phyloP scores from a whole-genome alignment of 2,888 invertebrate genomes.

The Drosophila fulvimacula region DNA sequence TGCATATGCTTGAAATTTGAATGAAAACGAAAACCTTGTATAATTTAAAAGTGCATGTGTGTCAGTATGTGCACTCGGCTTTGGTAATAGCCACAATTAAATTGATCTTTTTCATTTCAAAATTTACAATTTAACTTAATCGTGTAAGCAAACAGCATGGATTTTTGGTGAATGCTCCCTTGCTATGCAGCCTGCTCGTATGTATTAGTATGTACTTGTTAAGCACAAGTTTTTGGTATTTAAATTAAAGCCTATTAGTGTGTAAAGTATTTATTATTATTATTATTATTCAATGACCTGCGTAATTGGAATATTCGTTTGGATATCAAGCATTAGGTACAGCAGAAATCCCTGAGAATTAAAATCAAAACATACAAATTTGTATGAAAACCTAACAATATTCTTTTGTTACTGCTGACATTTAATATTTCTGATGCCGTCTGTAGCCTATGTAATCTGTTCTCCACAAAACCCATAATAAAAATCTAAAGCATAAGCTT shows the following conservation, averaged over 20 bases:
- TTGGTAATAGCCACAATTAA: slow-evolving; percentile 23
- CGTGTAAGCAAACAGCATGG: not conserved
- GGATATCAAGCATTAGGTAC: no score
- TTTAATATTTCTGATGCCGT: not conserved
- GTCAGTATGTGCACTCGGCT: slow-evolving; percentile 14
- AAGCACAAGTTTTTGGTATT: not conserved
- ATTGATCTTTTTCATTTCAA: slow-evolving; percentile 20
- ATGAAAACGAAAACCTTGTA: slow-evolving; percentile 17
- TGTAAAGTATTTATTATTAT: not conserved
- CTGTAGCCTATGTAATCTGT: no score
- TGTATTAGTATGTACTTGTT: not conserved
- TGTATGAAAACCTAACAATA: no score
- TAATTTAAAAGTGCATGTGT: slow-evolving; percentile 1
- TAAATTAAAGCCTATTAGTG: not conserved
- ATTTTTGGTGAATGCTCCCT: no score
- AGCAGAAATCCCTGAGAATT: no score
- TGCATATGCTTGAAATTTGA: slow-evolving; percentile 46
- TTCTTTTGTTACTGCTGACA: not conserved
- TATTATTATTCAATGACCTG: not conserved
- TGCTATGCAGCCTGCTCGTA: not conserved
- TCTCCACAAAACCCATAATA: not conserved
- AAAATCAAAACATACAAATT: no score
- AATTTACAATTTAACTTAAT: not conserved
- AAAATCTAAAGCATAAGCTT: not conserved
- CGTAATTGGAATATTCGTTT: no score